Conservation (phyloP, 2,113 vertebrate genomes). For the Rattus norvegicus region DNA sequence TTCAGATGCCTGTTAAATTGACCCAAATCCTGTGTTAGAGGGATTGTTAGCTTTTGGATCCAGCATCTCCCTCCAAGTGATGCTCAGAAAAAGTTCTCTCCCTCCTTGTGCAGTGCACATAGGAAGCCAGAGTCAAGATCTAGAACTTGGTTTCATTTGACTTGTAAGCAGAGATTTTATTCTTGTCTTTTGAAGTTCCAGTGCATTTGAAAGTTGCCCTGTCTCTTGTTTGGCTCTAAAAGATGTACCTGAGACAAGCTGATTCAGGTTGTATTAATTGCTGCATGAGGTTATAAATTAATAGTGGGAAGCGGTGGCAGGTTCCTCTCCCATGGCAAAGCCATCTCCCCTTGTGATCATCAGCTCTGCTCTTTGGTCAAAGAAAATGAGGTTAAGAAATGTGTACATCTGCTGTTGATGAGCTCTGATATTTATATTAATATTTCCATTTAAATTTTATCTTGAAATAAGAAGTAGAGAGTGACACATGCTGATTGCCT, state of each 20-base stretch:
- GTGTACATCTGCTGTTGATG: constrained; percentile 48
- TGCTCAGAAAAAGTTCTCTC: background rate
- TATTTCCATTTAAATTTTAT: constrained; percentile 84
- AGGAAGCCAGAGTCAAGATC: background rate
- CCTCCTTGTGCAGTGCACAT: background rate
- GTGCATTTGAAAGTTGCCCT: background rate
- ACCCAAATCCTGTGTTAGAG: background rate
- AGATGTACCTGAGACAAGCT: background rate
- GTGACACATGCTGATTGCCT: constrained; percentile 70
- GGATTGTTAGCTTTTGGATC: background rate
- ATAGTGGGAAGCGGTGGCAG: constrained; percentile 44
- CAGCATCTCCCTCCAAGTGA: background rate
- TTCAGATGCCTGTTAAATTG: background rate
- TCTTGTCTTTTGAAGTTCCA: background rate
- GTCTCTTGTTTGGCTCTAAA: constrained; percentile 27
- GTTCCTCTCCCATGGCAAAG: constrained; percentile 13
- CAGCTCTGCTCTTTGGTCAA: constrained; percentile 21
- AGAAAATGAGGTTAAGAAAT: constrained; percentile 79
- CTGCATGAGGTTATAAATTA: constrained; percentile 57
- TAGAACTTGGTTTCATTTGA: background rate
- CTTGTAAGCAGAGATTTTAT: background rate
- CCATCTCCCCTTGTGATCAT: background rate
- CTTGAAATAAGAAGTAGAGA: constrained; percentile 78
- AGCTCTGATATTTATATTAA: constrained; percentile 76
- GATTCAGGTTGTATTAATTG: constrained; percentile 3